phyloP scores from a whole-genome alignment of 2,888 invertebrate genomes.

The Calliphora vomitoria region DNA sequence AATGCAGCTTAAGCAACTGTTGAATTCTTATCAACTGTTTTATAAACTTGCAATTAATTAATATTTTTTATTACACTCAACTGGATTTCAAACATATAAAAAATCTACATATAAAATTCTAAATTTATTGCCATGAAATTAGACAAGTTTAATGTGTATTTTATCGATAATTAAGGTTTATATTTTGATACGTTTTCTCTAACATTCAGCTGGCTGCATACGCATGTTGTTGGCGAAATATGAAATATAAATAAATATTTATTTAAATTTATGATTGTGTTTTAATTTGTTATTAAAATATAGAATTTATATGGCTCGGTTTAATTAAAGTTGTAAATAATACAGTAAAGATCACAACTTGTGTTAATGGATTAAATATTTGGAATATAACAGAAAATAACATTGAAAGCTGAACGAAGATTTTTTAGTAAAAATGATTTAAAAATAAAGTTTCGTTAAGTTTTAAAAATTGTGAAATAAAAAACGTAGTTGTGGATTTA shows the following conservation, averaged over 20 bases:
- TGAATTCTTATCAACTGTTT: background rate
- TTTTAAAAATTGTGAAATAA: too few relatives aligned
- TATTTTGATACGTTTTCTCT: background rate
- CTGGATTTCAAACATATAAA: background rate
- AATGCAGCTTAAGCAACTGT: background rate
- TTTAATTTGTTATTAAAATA: slow-evolving; percentile 9
- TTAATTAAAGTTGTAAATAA: slow-evolving; percentile 5
- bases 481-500: too few relatives aligned
- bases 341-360: background rate
- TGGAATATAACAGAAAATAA: too few relatives aligned
- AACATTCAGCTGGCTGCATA: background rate
- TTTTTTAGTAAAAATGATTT: too few relatives aligned
- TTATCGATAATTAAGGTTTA: slow-evolving; percentile 1
- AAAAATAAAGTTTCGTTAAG: too few relatives aligned
- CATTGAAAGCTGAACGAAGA: too few relatives aligned
- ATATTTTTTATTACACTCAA: slow-evolving; percentile 15
- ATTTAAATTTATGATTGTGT: background rate
- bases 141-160: slow-evolving; percentile 14
- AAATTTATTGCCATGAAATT: slow-evolving; percentile 24
- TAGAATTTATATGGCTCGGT: background rate
- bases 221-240: background rate
- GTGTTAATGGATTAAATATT: background rate
- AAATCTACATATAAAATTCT: background rate
- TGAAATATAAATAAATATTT: background rate
- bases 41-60: background rate